phyloP scores from a whole-genome alignment of 2,797 vertebrate species.

The Darevskia nairensis region DNA sequence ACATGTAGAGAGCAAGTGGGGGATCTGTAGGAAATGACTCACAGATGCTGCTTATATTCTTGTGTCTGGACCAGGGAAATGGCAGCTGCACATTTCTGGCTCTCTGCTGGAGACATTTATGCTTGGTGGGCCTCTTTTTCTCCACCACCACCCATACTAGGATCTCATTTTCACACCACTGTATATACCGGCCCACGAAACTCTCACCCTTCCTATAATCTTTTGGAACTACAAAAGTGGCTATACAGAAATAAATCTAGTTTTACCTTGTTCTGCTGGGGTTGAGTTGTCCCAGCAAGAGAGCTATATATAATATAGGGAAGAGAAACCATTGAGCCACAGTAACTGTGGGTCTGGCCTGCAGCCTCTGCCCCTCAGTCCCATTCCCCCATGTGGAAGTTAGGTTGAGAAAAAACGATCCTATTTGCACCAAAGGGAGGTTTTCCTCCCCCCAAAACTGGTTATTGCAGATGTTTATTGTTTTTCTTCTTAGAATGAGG shows the following conservation, averaged over 20 bases:
- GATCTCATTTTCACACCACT: neutral
- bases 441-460: no score
- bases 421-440: neutral
- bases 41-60: neutral
- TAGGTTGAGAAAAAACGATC: neutral
- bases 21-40: neutral
- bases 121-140: neutral
- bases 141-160: neutral
- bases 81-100: neutral
- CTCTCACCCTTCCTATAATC: no score
- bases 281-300: neutral
- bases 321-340: no score
- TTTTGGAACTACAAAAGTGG: neutral
- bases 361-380: neutral
- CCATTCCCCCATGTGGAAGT: no score
- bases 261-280: neutral
- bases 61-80: neutral
- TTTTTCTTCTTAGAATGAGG: no score
- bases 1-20: neutral
- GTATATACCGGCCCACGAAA: neutral
- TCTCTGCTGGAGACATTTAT: neutral
- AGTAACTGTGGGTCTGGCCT: neutral
- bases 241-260: neutral
- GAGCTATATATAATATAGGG: no score
- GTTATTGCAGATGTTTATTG: no score